Evolutionary conservation across 2,797 vertebrate genomes (phyloP).

Genomic region (Momotus momota): DNA sequence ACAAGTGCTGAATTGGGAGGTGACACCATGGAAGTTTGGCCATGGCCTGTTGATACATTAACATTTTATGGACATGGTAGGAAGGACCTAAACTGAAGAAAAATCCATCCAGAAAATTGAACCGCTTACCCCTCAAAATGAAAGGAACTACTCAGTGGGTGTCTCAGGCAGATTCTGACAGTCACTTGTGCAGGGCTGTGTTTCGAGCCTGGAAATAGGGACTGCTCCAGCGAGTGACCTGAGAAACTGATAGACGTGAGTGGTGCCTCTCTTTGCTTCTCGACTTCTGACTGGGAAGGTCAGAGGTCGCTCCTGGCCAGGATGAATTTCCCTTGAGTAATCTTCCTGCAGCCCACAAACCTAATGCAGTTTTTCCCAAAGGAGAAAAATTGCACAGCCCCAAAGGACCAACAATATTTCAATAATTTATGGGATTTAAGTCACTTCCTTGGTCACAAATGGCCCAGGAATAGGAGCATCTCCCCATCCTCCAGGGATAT

Average conservation of each 20-base stretch:
- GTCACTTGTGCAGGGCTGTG: neutral
- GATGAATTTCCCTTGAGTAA: neutral
- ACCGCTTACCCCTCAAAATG: neutral
- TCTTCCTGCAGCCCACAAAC: neutral
- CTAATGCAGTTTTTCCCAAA: neutral
- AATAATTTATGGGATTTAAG: neutral
- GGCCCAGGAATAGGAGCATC: neutral
- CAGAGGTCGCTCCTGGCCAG: neutral
- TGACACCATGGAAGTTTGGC: neutral
- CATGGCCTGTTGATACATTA: neutral
- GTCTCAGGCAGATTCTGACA: neutral
- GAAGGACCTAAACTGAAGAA: neutral
- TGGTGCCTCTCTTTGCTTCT: neutral
- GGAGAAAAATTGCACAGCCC: neutral
- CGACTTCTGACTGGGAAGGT: neutral
- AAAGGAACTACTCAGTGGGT: neutral
- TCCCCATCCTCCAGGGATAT: neutral
- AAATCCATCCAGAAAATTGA: neutral
- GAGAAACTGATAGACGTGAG: neutral
- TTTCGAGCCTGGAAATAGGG: neutral
- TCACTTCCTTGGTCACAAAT: neutral
- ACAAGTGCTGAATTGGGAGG: neutral
- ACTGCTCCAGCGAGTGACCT: neutral
- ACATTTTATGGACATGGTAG: neutral
- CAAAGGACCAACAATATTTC: neutral